phyloP scores from a whole-genome alignment of 2,797 vertebrate genomes.

The Chelmon rostratus region DNA sequence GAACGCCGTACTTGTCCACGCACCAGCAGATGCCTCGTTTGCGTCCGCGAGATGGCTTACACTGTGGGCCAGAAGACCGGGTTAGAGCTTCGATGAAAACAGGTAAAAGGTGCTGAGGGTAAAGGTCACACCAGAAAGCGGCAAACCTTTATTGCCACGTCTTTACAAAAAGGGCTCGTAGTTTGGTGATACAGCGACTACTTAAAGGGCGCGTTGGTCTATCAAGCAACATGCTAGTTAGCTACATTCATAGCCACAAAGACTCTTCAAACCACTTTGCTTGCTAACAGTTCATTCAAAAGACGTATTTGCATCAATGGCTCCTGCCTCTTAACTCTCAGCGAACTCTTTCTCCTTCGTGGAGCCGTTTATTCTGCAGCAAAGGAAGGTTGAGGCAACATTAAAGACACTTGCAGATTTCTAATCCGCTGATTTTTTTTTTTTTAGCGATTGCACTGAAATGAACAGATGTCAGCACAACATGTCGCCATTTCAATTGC shows the following conservation, averaged over 20 bases:
- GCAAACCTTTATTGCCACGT: not conserved
- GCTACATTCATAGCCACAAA: no score
- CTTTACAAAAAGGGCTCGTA: not conserved
- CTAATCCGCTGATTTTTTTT: not conserved
- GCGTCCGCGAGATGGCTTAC: conserved; percentile 96
- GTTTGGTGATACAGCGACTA: not conserved
- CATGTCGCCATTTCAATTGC: not conserved
- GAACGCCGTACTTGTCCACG: conserved; percentile 97
- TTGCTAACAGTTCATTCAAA: no score
- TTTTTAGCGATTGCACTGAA: not conserved
- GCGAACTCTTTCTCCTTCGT: no score
- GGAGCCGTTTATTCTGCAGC: no score
- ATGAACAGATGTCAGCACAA: not conserved
- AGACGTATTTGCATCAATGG: no score
- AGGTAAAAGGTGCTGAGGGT: not conserved
- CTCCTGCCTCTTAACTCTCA: no score
- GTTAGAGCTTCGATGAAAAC: not conserved
- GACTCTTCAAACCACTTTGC: not conserved
- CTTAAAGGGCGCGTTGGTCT: not conserved
- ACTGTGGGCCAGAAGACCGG: conserved; percentile 81
- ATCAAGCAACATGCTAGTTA: not conserved
- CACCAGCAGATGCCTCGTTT: conserved; percentile 99
- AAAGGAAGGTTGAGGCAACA: no score
- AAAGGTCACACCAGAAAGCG: not conserved
- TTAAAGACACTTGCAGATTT: not conserved